Conservation (phyloP, 2,113 vertebrate species). For the Pseudolaguvia tuberculata region DNA sequence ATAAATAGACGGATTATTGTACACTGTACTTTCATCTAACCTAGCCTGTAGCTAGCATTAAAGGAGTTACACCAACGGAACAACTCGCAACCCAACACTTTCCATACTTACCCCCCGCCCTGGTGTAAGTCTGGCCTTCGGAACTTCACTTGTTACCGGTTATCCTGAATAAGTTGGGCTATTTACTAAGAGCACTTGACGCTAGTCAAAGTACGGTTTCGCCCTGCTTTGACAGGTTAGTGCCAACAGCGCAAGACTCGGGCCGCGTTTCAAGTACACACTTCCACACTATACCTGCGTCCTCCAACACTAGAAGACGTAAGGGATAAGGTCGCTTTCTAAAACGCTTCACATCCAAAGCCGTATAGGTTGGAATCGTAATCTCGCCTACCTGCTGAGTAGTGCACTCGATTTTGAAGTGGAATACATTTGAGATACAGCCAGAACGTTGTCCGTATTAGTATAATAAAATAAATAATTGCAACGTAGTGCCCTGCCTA, state of each 20-base stretch:
- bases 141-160: background rate
- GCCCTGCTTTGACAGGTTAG: background rate
- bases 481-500: no score
- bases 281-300: background rate
- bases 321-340: background rate
- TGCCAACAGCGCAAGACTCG: background rate
- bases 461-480: no score
- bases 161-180: background rate
- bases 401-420: background rate
- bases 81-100: background rate
- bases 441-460: background rate
- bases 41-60: background rate
- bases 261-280: background rate
- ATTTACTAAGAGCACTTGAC: background rate
- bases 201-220: no score
- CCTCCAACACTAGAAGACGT: background rate
- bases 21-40: no score
- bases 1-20: background rate
- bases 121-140: background rate
- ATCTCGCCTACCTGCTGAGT: background rate
- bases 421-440: background rate
- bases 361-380: no score
- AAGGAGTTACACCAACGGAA: background rate
- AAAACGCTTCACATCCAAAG: background rate
- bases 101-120: background rate